Conservation (phyloP, 2,113 vertebrate genomes). For the Mirza zaza region DNA sequence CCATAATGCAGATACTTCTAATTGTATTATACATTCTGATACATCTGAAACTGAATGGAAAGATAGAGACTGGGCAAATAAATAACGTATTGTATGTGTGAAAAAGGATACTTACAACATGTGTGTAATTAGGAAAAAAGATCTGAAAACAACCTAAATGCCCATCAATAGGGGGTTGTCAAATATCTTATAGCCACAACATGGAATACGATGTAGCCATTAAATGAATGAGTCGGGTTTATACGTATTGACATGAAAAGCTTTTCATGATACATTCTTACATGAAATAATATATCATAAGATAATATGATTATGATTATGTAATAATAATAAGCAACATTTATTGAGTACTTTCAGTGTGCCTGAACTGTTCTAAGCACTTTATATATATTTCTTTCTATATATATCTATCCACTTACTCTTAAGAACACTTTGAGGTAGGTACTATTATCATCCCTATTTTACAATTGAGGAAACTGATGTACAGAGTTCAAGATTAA, state of each 20-base stretch:
- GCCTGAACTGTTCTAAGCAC: background rate
- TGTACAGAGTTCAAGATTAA: background rate
- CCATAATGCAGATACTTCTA: background rate
- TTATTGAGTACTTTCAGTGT: background rate
- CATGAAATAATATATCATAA: background rate
- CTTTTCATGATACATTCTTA: background rate
- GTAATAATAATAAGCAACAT: background rate
- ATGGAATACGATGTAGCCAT: background rate
- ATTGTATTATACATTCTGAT: background rate
- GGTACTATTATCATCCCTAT: background rate
- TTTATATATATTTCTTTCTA: background rate
- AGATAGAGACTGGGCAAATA: background rate
- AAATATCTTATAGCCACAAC: background rate
- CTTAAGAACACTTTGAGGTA: background rate
- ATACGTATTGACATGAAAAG: background rate
- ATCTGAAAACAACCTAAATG: background rate
- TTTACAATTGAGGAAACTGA: background rate
- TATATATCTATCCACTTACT: background rate
- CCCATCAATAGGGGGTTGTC: background rate
- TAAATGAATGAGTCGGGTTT: background rate
- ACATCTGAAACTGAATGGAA: background rate
- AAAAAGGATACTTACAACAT: background rate
- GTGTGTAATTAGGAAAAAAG: background rate
- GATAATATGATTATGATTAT: background rate
- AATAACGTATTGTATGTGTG: background rate